Base-by-base conservation (phyloP, 2,888 invertebrate species). In the Cheilosia impressa region DNA sequence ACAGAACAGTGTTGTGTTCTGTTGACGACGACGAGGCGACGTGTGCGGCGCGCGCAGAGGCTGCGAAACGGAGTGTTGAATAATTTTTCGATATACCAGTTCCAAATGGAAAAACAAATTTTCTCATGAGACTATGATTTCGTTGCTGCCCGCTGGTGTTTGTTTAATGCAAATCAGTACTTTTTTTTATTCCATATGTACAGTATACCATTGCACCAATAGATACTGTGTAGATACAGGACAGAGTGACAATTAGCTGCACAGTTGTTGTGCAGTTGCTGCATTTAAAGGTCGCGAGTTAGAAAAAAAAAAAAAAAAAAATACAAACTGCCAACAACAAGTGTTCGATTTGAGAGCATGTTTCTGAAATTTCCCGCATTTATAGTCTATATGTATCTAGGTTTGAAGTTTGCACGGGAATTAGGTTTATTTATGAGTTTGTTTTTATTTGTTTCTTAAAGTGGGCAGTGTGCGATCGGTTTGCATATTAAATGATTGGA, bases 91-190 rank as follows among this genome's bases (percentile, higher is more conserved):
- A 63, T 75, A 63, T 75, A 75, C 50, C 13, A 55, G 66, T 66
- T 73, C 17, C 24, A 41, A 43, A 53, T 62, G 47, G 62, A 66
- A 77, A 77, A 63, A 66, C 72, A 58, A 72, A 72, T 79, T 79
- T 79, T 79, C 79, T 79, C 79, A 65, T 79, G 79, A 79, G 71
- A 71, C 62, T 38, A 60, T 71, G 57, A 53, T 63, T 65, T 69
- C 15, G 69, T 41, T 62, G 6, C n/a, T 47, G 45, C 45, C 17
- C 43, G 47, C 13, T 58, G 57, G 19, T 71, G 41, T 71, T 66
- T 72, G 65, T 72, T 60, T 53, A 79, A 79, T 79, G 79, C 79
- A 79, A 79, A 79, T 79, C 65, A 79, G 65, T 38, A 45, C 17
- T 22, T 47, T 38, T 55, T 77, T 57, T 65, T 27, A 27, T 13